Evolutionary conservation across 2,888 invertebrate species (phyloP).

Genomic region (Nebria brevicollis): DNA sequence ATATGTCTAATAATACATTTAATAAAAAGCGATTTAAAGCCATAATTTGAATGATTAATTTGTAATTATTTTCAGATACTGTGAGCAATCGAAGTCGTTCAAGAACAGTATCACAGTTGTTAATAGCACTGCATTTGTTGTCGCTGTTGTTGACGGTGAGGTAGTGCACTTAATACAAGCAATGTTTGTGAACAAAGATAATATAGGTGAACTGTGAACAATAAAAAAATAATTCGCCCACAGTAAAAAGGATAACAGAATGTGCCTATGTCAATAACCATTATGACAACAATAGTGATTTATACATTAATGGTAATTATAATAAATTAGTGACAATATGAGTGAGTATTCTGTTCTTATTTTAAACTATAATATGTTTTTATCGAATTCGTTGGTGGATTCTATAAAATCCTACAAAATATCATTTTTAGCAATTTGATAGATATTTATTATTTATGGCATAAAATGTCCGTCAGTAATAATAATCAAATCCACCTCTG

Average conservation of each 20-base stretch:
- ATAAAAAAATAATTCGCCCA: not conserved
- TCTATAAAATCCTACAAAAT: too few species aligned
- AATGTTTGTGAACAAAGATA: constrained; percentile 16
- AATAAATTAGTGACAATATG: not conserved
- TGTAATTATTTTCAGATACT: constrained; percentile 44
- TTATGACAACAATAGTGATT: constrained; percentile 46
- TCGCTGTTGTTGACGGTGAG: constrained; percentile 45
- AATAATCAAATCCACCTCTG: too few species aligned
- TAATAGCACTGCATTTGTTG: constrained; percentile 43
- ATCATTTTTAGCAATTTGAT: too few species aligned
- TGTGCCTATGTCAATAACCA: constrained; percentile 46
- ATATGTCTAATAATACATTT: too few species aligned
- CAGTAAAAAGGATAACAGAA: constrained; percentile 41
- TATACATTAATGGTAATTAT: constrained; percentile 32
- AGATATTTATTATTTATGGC: too few species aligned
- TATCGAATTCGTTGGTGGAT: too few species aligned
- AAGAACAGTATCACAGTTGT: constrained; percentile 44
- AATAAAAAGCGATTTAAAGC: too few species aligned
- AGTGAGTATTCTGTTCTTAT: constrained; percentile 2
- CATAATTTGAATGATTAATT: not conserved
- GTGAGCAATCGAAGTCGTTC: constrained; percentile 42
- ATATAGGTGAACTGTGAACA: constrained; percentile 19
- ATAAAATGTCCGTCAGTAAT: too few species aligned
- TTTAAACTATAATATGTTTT: not conserved
- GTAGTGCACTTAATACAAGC: constrained; percentile 30